A percentile compares a stretch with the other conserved stretches of the same genome.
Conservation (phyloP, 1,140 invertebrate species). For the Aphelinus certus region DNA sequence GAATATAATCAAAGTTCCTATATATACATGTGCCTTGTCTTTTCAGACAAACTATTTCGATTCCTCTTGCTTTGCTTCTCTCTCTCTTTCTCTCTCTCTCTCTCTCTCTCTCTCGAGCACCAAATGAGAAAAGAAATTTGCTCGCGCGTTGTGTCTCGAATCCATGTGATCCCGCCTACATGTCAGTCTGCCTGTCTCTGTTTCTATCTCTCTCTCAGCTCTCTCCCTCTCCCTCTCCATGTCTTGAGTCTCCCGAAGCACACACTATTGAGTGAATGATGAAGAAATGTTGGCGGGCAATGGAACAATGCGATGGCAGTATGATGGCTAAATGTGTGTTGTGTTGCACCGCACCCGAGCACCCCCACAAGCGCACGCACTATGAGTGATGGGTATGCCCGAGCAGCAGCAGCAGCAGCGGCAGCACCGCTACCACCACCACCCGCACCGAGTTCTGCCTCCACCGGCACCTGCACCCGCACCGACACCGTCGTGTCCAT, state of each 20-base stretch:
- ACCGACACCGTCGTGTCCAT: too few species aligned
- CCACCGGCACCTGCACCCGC: not conserved
- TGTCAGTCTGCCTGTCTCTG: not conserved
- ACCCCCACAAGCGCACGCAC: not conserved
- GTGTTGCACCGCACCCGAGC: not conserved
- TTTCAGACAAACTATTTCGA: not conserved
- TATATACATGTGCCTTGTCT: too few species aligned
- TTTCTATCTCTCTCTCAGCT: not conserved
- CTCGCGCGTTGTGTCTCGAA: too few species aligned
- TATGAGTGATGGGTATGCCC: not conserved
- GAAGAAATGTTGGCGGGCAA: not conserved
- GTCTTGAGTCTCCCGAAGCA: too few species aligned
- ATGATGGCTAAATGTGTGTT: not conserved
- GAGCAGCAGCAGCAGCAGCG: too few species aligned
- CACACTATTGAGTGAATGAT: not conserved
- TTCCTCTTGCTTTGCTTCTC: not conserved
- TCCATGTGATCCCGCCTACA: not conserved
- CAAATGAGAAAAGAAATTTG: too few species aligned
- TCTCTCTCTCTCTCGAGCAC: not conserved
- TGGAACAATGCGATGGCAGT: not conserved
- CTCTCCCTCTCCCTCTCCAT: not conserved
- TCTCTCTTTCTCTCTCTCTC: not conserved
- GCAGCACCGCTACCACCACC: too few species aligned
- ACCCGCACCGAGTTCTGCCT: not conserved
- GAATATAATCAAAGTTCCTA: too few species aligned